Evolutionary conservation across 2,113 vertebrate species (phyloP).

Genomic region (Alethe castanea): DNA sequence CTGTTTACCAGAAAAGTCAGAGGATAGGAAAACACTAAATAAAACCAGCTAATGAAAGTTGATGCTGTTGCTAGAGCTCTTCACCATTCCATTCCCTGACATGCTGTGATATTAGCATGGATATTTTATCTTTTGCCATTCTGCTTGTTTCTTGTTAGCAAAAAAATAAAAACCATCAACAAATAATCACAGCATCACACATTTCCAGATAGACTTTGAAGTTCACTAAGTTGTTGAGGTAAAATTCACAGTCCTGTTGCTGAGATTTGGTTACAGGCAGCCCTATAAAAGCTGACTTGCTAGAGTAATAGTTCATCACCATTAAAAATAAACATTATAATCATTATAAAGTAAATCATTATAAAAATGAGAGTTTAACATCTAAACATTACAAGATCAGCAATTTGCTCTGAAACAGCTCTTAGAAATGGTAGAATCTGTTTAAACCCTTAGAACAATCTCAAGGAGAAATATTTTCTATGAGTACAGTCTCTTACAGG

Average conservation of each 20-base stretch:
- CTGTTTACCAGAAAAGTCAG: neutral
- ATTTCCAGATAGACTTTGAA: constrained; percentile 4
- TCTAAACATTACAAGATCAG: neutral
- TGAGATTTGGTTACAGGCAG: neutral
- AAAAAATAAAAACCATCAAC: neutral
- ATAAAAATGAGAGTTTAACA: neutral
- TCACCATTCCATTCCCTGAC: neutral
- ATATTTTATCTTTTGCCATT: neutral
- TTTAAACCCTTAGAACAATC: neutral
- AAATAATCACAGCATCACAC: constrained; percentile 10
- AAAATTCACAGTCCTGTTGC: constrained; percentile 16
- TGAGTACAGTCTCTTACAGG: neutral
- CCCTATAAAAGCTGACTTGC: neutral
- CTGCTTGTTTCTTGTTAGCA: neutral
- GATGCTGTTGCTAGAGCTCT: neutral
- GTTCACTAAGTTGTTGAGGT: neutral
- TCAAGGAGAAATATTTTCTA: neutral
- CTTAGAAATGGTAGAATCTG: neutral
- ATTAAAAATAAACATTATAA: neutral
- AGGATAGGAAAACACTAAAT: neutral
- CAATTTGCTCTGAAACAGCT: neutral
- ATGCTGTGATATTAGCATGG: neutral
- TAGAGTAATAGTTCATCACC: neutral
- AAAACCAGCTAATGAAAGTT: neutral
- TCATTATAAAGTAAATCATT: neutral